phyloP scores from a whole-genome alignment of 53 echinoderm and acorn worm genomes.

The Echinarachnius parma region DNA sequence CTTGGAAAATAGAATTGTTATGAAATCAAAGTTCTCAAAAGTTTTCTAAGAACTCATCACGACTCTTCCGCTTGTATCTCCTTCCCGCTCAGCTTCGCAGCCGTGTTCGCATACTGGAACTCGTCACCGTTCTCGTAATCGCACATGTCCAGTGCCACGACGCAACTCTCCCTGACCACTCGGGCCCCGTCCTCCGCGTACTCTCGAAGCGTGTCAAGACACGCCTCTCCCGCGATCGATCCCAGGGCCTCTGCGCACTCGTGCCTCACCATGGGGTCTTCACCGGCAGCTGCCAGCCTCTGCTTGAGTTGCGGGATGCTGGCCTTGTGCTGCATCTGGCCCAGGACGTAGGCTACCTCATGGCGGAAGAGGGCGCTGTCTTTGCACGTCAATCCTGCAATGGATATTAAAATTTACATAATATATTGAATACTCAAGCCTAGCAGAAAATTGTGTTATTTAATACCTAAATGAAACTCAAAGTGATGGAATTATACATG shows the following conservation, averaged over 20 bases:
- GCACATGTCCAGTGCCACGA: conserved; percentile 91
- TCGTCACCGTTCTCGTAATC: conserved; percentile 78
- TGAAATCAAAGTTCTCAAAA: too few species aligned
- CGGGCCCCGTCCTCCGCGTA: conserved; percentile 67
- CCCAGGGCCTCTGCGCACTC: conserved; percentile 98
- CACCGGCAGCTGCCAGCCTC: conserved; percentile 40
- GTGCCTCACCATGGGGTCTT: conserved; percentile 92
- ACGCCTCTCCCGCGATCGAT: conserved; percentile 79
- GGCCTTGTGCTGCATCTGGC: conserved; percentile 96
- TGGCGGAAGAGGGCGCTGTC: conserved; percentile 92
- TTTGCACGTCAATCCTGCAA: conserved; percentile 74
- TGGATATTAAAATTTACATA: too few species aligned
- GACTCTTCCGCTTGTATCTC: too few species aligned
- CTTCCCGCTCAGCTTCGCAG: conserved; percentile 61
- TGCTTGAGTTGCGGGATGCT: conserved; percentile 68
- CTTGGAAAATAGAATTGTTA: too few species aligned
- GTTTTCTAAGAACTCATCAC: too few species aligned
- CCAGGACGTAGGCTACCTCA: conserved; percentile 94
- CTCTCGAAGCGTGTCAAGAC: conserved; percentile 67
- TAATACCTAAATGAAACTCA: too few species aligned
- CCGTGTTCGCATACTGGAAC: conserved; percentile 91
- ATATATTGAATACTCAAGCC: too few species aligned
- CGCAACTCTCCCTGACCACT: conserved; percentile 94
- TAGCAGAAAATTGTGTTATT: too few species aligned
- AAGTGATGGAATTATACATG: too few species aligned